Conservation (phyloP, 2,888 invertebrate genomes). For the Calameuta pallipes region DNA sequence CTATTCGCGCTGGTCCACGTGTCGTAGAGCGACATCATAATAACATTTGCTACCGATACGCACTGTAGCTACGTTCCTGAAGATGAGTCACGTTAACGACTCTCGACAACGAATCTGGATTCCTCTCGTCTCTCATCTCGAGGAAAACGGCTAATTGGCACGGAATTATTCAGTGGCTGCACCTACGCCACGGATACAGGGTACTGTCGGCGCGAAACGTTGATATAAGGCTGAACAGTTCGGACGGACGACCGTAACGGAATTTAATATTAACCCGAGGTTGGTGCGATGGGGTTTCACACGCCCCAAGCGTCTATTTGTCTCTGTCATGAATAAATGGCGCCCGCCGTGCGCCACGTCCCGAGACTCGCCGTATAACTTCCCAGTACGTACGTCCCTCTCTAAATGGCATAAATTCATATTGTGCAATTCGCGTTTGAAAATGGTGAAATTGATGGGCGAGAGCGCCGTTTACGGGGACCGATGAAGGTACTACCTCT, state of each 20-base stretch:
- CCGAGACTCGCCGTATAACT: conserved; percentile 30
- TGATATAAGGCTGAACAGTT: neutral
- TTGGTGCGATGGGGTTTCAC: conserved; percentile 20
- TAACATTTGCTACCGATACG: neutral
- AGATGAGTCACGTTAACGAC: neutral
- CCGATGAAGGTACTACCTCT: neutral
- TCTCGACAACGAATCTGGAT: neutral
- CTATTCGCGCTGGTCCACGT: neutral
- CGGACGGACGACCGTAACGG: conserved; percentile 8
- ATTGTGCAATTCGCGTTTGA: conserved; percentile 4
- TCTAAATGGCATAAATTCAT: conserved; percentile 8
- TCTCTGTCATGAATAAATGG: conserved; percentile 54
- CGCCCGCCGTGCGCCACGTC: conserved; percentile 25
- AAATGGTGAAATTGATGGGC: neutral
- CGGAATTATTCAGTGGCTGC: conserved; percentile 1
- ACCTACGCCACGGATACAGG: neutral
- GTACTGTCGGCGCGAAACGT: neutral
- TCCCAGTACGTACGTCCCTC: conserved; percentile 16
- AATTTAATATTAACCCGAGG: conserved; percentile 12
- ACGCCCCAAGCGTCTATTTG: conserved; percentile 44
- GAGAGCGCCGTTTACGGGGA: neutral
- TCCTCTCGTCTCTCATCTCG: neutral
- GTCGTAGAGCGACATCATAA: neutral
- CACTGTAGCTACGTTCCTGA: neutral
- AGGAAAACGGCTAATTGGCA: neutral